Evolutionary conservation across 1,140 invertebrate genomes (phyloP), one percentile per base, ranked within the genome.

Genomic region (Harpegnathos saltator): DNA sequence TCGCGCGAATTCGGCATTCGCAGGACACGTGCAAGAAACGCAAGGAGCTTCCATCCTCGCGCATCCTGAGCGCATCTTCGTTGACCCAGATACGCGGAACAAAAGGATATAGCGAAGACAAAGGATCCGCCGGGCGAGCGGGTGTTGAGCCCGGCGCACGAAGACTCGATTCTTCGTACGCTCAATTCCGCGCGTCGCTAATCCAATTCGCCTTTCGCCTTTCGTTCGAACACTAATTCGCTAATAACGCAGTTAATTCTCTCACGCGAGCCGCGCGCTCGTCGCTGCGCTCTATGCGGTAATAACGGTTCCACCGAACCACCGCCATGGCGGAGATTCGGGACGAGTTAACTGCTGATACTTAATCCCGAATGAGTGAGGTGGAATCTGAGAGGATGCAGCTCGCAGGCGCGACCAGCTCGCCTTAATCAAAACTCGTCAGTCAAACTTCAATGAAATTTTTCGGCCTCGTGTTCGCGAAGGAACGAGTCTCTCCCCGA

Each of bases 31-130:
- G 50, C 22, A 62, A 77, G 38, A 68, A 78, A 22, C 2, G 17
- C 63, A 19, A 44, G 29, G 3, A 69, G 52, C 65, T n/a, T 12
- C 50, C 29, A 15, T 54, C 38, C 38, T 44, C 62, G 26, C n/a
- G n/a, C n/a, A n/a, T 54, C 17, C 22, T 22, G 22, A 52, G 22
- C 38, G 56, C 33, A 56, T 14, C 52, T 52, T 7, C 11, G 65
- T 19, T 71, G 73, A 80, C 75, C 75, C 54, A 80, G 75, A 63
- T 75, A 63, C 12, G 54, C 29, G 65, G n/a, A 71, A 80, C 75
- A 80, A 80, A 80, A 48, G 54, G n/a, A 17, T 44, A 33, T 54
- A 14, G 0, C 33, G 29, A 44, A 71, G 65, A 58, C 54, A 69
- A 80, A 69, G 50, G 50, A 44, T 33, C 1, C 9, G 11, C 38